Percentiles rank a stretch among this genome's conserved stretches.
phyloP scores from a whole-genome alignment of 2,113 vertebrate species.

The Odontesthes bonariensis region DNA sequence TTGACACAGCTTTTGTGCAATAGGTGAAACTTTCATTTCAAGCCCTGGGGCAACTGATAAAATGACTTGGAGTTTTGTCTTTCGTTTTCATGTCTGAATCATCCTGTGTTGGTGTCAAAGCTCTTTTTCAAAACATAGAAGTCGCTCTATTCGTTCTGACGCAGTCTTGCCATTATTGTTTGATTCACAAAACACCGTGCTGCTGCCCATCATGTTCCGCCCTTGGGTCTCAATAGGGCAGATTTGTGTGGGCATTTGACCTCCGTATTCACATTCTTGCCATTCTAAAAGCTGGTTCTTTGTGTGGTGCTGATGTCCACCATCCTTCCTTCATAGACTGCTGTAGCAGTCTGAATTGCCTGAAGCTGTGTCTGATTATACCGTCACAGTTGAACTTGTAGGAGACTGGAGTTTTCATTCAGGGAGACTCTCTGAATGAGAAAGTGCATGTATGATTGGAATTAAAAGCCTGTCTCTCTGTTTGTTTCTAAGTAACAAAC shows the following conservation, averaged over 20 bases:
- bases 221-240: constrained; percentile 52
- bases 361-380: constrained; percentile 70
- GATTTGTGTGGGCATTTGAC: constrained; percentile 69
- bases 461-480: constrained; percentile 54
- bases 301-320: constrained; percentile 70
- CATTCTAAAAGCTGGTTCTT: constrained; percentile 72
- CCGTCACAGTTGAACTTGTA: constrained; percentile 68
- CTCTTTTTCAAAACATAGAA: constrained; percentile 41
- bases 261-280: constrained; percentile 67
- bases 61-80: constrained; percentile 48
- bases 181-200: constrained; percentile 57
- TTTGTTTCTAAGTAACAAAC: constrained; percentile 23
- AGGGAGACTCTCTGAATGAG: constrained; percentile 45
- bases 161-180: constrained; percentile 23
- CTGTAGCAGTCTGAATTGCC: constrained; percentile 56
- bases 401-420: constrained; percentile 72
- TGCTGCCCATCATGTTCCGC: constrained; percentile 9
- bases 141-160: constrained; percentile 47
- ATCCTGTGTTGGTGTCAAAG: constrained; percentile 43
- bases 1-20: constrained; percentile 54
- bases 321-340: constrained; percentile 47
- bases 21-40: constrained; percentile 60
- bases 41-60: constrained; percentile 46
- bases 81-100: constrained; percentile 56
- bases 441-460: constrained; percentile 35